Percentiles rank a stretch among this genome's conserved stretches.
phyloP scores from a whole-genome alignment of 2,888 invertebrate genomes.

The Xestia ashworthii region DNA sequence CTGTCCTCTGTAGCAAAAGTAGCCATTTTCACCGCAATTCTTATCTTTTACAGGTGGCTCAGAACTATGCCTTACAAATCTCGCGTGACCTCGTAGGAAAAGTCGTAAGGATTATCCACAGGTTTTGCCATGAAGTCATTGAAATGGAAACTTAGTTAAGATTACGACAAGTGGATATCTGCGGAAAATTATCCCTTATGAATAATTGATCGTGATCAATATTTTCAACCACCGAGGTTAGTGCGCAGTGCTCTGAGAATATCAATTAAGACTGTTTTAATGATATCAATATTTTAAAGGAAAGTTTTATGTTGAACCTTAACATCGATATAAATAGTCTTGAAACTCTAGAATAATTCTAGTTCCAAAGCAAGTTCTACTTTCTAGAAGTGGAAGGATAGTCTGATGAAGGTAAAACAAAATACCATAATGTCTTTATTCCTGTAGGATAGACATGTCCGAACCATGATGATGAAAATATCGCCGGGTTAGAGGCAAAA shows the following conservation, averaged over 20 bases:
- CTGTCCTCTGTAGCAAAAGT: background rate
- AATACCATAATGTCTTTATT: background rate
- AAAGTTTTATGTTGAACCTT: constrained; percentile 7
- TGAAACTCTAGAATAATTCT: background rate
- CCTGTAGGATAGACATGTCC: background rate
- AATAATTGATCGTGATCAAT: constrained; percentile 47
- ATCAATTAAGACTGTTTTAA: constrained; percentile 27
- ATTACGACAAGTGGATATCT: constrained; percentile 24
- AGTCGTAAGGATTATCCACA: constrained; percentile 10
- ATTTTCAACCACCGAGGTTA: constrained; percentile 43
- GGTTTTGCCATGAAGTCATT: constrained; percentile 25
- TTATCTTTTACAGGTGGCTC: background rate
- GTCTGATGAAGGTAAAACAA: background rate
- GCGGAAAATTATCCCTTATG: constrained; percentile 34
- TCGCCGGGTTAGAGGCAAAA: too few species aligned
- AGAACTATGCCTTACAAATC: background rate
- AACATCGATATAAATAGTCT: background rate
- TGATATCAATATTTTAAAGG: constrained; percentile 24
- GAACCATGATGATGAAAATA: background rate
- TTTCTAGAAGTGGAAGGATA: background rate
- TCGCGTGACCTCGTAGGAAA: background rate
- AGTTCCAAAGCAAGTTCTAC: background rate
- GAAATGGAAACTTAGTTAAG: constrained; percentile 9
- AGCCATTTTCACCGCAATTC: background rate
- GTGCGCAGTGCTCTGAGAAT: constrained; percentile 22